Base-by-base conservation (phyloP, 2,113 vertebrate genomes). In the Melozone crissalis region DNA sequence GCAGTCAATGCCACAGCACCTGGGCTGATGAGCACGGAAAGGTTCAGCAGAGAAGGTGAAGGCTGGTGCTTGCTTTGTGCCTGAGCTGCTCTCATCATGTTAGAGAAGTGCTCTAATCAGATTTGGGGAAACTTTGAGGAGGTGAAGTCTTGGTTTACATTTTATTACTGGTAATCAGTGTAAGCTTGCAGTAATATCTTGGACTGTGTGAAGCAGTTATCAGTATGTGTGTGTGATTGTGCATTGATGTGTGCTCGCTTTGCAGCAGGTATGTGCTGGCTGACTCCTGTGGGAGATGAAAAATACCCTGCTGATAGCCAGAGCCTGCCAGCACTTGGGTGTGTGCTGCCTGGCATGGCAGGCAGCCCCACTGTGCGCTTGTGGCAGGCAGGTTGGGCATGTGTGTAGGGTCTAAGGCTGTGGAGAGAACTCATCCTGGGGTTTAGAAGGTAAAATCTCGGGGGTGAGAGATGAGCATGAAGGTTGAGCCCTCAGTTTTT, bases 11-110 rank as follows among this genome's bases (percentile, higher is more conserved):
- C 89, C 68, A 28, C n/a, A 27, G 83, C 65, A 69, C 19, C 71
- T 75, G 85, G 66, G 37, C 12, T 54, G 90, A 19, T 89, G 82
- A 93, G 61, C 21, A 2, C 10, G 11, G 54, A 84, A 69, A 79
- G 72, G 35, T 92, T 39, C 66, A 79, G 75, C 5, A 13, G 69
- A 87, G 58, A 71, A 59, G 49, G 12, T 54, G 39, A 91, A 65
- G 62, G 51, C 80, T 85, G 57, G 57, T 82, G 63, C 91, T 96
- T 86, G 79, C 28, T 93, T 96, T 89, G 16, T 86, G 79, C 71
- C 46, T 0, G 2, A 81, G 69, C 71, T 52, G 15, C 19, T 54
- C 46, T 89, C 15, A 10, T 37, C 5, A 19, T 66, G 7, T 41
- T 85, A 41, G 54, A 84, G 78, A 59, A 94, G 27, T 5, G 27